phyloP scores from a whole-genome alignment of 37 sponge, comb jelly and placozoan species.

The Cladorhizidae sp. region DNA sequence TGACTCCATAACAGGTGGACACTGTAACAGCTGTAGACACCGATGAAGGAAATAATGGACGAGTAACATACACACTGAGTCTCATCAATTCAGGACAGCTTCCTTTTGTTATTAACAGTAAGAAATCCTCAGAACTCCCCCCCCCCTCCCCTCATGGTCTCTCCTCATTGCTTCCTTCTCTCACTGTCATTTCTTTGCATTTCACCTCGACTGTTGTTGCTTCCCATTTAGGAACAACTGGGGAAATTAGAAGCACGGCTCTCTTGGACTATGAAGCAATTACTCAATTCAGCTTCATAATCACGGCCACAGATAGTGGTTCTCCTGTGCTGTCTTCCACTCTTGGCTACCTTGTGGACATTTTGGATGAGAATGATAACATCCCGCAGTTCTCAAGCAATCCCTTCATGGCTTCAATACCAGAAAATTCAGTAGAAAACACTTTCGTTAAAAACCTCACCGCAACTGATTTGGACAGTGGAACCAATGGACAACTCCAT shows the following conservation, averaged over 20 bases:
- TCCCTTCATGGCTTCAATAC: not conserved
- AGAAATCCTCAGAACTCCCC: not conserved
- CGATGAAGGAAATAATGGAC: constrained; percentile 28
- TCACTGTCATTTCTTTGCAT: too few relatives aligned
- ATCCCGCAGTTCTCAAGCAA: constrained; percentile 36
- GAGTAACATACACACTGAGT: constrained; percentile 10
- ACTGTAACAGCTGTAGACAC: constrained; percentile 26
- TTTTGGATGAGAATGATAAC: constrained; percentile 74
- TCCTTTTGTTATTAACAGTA: not conserved
- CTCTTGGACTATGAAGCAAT: constrained; percentile 30
- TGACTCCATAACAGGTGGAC: constrained; percentile 9
- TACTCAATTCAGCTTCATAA: constrained; percentile 7
- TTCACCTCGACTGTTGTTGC: too few relatives aligned
- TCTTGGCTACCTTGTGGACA: constrained; percentile 3
- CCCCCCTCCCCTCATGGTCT: not conserved
- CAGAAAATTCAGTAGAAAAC: constrained; percentile 1
- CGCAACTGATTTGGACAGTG: constrained; percentile 61
- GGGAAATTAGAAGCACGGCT: constrained; percentile 10
- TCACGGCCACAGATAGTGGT: constrained; percentile 57
- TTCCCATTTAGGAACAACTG: constrained; percentile 1
- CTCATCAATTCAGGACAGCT: not conserved
- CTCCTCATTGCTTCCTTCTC: not conserved
- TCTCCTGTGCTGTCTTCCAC: constrained; percentile 13
- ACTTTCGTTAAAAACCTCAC: not conserved
- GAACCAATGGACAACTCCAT: constrained; percentile 49